Conservation (phyloP, 2,888 invertebrate species). For the Carterocephalus palaemon region DNA sequence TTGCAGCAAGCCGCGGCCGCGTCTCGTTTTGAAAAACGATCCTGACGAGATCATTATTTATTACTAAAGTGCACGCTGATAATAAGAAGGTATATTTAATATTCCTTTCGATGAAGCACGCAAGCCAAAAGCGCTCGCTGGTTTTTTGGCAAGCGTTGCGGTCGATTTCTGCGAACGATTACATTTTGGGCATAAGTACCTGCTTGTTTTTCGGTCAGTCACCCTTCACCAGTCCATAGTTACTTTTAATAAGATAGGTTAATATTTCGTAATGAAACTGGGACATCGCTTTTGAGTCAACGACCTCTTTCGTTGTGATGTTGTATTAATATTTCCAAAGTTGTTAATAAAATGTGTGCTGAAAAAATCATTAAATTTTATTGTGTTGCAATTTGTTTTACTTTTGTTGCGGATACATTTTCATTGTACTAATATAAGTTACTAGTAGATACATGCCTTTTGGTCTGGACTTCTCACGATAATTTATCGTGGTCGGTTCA, state of each 20-base stretch:
- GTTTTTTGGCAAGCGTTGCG: slow-evolving; percentile 70
- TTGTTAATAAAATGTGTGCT: background rate
- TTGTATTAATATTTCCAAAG: slow-evolving; percentile 1
- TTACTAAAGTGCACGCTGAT: slow-evolving; percentile 62
- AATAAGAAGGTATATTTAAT: slow-evolving; percentile 58
- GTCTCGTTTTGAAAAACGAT: slow-evolving; percentile 54
- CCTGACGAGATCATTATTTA: slow-evolving; percentile 57
- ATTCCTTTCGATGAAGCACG: slow-evolving; percentile 47
- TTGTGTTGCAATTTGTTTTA: too few species aligned
- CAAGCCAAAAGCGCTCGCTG: slow-evolving; percentile 42
- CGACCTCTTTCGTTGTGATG: slow-evolving; percentile 27
- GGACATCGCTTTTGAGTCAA: slow-evolving; percentile 42
- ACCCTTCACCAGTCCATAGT: slow-evolving; percentile 53
- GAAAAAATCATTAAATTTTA: slow-evolving; percentile 3
- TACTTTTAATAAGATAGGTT: slow-evolving; percentile 53
- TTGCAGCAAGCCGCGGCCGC: slow-evolving; percentile 42
- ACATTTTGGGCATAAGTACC: slow-evolving; percentile 68
- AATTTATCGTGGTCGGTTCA: slow-evolving; percentile 52
- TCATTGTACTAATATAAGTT: too few species aligned
- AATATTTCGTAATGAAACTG: slow-evolving; percentile 49
- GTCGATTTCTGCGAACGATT: slow-evolving; percentile 70
- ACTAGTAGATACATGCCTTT: too few species aligned
- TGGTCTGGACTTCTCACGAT: slow-evolving; percentile 29
- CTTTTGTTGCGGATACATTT: too few species aligned
- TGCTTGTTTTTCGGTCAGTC: slow-evolving; percentile 73